A percentile compares a stretch with the other conserved stretches of the same genome.
Evolutionary conservation across 2,113 vertebrate genomes (phyloP).

Genomic region (Labrus mixtus): DNA sequence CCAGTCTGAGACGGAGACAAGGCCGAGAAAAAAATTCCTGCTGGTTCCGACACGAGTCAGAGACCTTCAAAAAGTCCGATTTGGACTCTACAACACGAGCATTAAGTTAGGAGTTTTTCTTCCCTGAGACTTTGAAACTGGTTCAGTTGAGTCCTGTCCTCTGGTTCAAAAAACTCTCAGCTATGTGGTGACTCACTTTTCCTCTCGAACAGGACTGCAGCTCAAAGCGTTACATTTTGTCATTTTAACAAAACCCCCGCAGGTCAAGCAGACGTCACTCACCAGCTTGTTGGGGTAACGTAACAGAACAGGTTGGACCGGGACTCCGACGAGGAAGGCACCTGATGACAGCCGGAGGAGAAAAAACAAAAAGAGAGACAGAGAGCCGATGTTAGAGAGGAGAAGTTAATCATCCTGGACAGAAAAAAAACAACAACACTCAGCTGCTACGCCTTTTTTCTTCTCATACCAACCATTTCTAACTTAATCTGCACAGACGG

Average conservation of each 20-base stretch:
- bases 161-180: no score
- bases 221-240: neutral
- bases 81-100: no score
- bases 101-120: no score
- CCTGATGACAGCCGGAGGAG: conserved; percentile 73
- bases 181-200: no score
- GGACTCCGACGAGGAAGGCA: conserved; percentile 90
- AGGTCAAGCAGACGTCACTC: conserved; percentile 57
- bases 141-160: no score
- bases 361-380: neutral
- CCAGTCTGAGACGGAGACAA: no score
- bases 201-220: neutral
- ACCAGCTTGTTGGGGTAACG: conserved; percentile 89
- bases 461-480: conserved; percentile 37
- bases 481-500: accelerated
- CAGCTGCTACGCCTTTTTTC: conserved; percentile 16
- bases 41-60: no score
- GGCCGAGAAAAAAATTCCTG: no score
- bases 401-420: neutral
- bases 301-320: conserved; percentile 91
- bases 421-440: no score
- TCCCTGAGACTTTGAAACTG: no score
- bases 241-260: neutral
- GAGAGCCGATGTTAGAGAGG: neutral
- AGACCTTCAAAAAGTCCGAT: no score